phyloP scores from a whole-genome alignment of 2,797 vertebrate species.

The Falco cherrug region DNA sequence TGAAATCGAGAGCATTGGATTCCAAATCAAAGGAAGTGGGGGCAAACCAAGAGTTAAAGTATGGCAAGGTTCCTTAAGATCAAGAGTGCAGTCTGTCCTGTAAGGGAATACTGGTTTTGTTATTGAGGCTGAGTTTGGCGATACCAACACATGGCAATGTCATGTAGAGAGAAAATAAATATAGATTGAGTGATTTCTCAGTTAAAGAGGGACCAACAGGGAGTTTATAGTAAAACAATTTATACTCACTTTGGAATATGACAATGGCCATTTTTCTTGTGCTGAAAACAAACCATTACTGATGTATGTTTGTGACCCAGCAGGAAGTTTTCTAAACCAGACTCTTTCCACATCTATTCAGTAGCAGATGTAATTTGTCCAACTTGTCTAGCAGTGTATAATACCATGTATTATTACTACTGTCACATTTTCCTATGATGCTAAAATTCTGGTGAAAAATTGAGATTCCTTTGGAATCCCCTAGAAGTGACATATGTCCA shows the following conservation, averaged over 20 bases:
- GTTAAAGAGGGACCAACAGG: slow-evolving; percentile 72
- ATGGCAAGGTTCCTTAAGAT: slow-evolving; percentile 9
- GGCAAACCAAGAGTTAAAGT: slow-evolving; percentile 38
- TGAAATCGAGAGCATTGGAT: slow-evolving; percentile 9
- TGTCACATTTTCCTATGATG: slow-evolving; percentile 47
- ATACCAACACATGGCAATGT: slow-evolving; percentile 44
- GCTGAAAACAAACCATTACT: slow-evolving; percentile 74
- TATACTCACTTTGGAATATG: slow-evolving; percentile 74
- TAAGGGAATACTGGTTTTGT: slow-evolving; percentile 12
- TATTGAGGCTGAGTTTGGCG: slow-evolving; percentile 53
- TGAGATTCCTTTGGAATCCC: background rate
- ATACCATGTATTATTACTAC: slow-evolving; percentile 57
- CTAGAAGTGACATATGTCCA: background rate
- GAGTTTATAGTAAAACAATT: slow-evolving; percentile 79
- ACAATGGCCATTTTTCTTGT: slow-evolving; percentile 76
- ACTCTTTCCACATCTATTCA: slow-evolving; percentile 41
- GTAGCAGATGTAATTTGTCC: slow-evolving; percentile 51
- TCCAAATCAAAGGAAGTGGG: slow-evolving; percentile 36
- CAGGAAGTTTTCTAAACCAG: slow-evolving; percentile 64
- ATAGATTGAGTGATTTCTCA: slow-evolving; percentile 74
- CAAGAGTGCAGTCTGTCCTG: slow-evolving; percentile 34
- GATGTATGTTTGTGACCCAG: slow-evolving; percentile 67
- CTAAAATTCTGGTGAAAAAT: slow-evolving; percentile 29
- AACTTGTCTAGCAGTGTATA: slow-evolving; percentile 40
- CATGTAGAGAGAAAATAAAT: slow-evolving; percentile 69